A percentile compares a stretch with the other conserved stretches of the same genome.
These are phyloP conservation scores for Pasiphila rectangulata DNA, from an alignment of 2,888 invertebrate species.

Conservation along the genomic window DNA sequence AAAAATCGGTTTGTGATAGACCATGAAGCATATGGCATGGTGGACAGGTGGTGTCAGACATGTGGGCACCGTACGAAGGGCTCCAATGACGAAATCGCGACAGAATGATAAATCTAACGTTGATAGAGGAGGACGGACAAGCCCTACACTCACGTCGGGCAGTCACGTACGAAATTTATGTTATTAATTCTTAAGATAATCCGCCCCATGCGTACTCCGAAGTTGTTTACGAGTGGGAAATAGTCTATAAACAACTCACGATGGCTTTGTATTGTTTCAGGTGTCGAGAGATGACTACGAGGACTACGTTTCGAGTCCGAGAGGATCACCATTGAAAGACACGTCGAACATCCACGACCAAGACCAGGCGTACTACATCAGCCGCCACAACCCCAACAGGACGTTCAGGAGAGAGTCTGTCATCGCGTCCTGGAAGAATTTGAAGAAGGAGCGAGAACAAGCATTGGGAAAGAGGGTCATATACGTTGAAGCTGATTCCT, in stretches of 20 bases:
- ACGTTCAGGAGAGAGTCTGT: slow-evolving; percentile 75
- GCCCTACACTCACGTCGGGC: slow-evolving; percentile 37
- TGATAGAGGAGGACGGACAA: slow-evolving; percentile 51
- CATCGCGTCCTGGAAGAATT: slow-evolving; percentile 75
- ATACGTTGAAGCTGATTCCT: slow-evolving; percentile 68
- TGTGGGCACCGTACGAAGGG: slow-evolving; percentile 64
- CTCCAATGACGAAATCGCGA: slow-evolving; percentile 57
- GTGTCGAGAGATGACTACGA: slow-evolving; percentile 75
- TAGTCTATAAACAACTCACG: slow-evolving; percentile 33
- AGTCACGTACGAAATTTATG: slow-evolving; percentile 50
- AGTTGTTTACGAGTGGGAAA: slow-evolving; percentile 38
- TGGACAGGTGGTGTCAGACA: slow-evolving; percentile 68
- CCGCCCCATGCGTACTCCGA: slow-evolving; percentile 41
- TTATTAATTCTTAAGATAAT: slow-evolving; percentile 58
- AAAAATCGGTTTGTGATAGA: slow-evolving; percentile 34
- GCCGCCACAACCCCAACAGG: slow-evolving; percentile 76
- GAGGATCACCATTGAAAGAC: slow-evolving; percentile 72
- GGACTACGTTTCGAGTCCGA: slow-evolving; percentile 67
- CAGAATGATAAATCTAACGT: slow-evolving; percentile 40
- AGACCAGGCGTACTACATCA: slow-evolving; percentile 65
- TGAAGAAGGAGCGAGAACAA: slow-evolving; percentile 74
- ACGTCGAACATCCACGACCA: slow-evolving; percentile 69
- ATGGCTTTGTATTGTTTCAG: slow-evolving; percentile 55
- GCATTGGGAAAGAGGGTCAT: slow-evolving; percentile 71
- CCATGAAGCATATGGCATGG: slow-evolving; percentile 48